A percentile compares a stretch with the other conserved stretches of the same genome.
These are phyloP conservation scores for Eclectus roratus DNA, from an alignment of 2,113 vertebrate species.

Conservation along the genomic window DNA sequence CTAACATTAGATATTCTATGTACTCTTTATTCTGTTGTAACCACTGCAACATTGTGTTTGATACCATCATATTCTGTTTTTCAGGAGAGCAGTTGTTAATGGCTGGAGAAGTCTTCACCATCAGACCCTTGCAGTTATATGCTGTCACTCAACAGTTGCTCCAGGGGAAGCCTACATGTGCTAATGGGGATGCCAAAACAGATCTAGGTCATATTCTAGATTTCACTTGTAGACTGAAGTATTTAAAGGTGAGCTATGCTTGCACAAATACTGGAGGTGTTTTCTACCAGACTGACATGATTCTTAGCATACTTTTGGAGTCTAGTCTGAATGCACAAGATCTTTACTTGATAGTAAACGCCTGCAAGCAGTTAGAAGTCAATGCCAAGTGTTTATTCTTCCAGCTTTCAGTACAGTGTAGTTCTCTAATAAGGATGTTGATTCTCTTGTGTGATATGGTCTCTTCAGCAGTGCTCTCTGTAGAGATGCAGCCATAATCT, in stretches of 20 bases:
- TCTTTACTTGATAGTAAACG: not conserved
- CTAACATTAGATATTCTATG: not conserved
- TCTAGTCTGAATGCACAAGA: not conserved
- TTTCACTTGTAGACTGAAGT: slow-evolving; percentile 95
- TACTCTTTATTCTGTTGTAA: not conserved
- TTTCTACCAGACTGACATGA: not conserved
- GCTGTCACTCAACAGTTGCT: slow-evolving; percentile 90
- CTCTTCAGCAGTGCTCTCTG: not conserved
- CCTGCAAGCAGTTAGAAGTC: not conserved
- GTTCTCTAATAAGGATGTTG: not conserved
- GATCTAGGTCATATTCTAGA: slow-evolving; percentile 97
- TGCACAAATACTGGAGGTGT: not conserved
- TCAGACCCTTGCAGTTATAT: slow-evolving; percentile 89
- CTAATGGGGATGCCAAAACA: slow-evolving; percentile 91
- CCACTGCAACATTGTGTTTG: not conserved
- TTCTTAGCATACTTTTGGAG: not conserved
- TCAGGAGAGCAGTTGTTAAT: slow-evolving; percentile 92
- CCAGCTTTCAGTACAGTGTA: fast-evolving
- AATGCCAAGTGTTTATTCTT: not conserved
- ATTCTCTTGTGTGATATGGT: not conserved
- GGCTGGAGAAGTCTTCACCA: slow-evolving; percentile 89
- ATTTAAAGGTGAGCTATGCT: slow-evolving; percentile 86
- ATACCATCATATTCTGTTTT: not conserved
- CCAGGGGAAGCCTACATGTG: slow-evolving; percentile 89
- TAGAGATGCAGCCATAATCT: not conserved